Conservation (phyloP, 2,888 invertebrate species). For the Caenorhabditis sulstoni region DNA sequence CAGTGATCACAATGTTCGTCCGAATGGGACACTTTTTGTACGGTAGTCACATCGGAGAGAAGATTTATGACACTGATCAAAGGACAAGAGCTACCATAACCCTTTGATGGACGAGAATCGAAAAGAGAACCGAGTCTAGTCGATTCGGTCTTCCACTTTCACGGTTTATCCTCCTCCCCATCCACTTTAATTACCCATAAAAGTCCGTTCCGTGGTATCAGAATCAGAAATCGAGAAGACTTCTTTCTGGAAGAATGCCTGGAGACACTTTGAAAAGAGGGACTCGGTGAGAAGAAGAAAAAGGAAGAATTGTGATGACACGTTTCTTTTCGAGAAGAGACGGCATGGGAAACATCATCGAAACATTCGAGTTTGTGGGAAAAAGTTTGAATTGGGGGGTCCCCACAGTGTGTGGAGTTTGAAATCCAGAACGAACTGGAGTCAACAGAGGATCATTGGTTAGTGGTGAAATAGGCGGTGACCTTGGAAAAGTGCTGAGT, state of each 20-base stretch:
- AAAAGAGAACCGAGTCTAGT: neutral
- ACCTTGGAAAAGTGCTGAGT: too few species aligned
- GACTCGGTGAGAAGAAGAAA: neutral
- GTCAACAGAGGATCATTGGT: too few species aligned
- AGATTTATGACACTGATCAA: neutral
- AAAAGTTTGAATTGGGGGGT: too few species aligned
- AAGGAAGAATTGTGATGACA: neutral
- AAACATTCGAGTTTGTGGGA: too few species aligned
- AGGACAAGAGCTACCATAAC: neutral
- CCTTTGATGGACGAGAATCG: too few species aligned
- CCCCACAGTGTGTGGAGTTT: too few species aligned
- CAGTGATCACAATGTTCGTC: slow-evolving; percentile 13
- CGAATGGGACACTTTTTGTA: slow-evolving; percentile 1
- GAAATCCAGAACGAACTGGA: too few species aligned
- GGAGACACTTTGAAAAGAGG: too few species aligned
- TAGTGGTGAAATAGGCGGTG: too few species aligned
- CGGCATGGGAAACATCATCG: neutral
- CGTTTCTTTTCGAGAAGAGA: neutral
- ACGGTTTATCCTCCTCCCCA: neutral
- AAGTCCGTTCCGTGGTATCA: slow-evolving; percentile 4
- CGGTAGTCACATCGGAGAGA: too few species aligned
- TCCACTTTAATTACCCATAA: slow-evolving; percentile 13
- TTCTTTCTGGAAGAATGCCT: neutral
- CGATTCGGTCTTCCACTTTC: neutral
- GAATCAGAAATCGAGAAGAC: slow-evolving; percentile 8